These are phyloP conservation scores for Coracias cyanogaster DNA, from an alignment of 2,797 vertebrate species.

Conservation along the genomic window DNA sequence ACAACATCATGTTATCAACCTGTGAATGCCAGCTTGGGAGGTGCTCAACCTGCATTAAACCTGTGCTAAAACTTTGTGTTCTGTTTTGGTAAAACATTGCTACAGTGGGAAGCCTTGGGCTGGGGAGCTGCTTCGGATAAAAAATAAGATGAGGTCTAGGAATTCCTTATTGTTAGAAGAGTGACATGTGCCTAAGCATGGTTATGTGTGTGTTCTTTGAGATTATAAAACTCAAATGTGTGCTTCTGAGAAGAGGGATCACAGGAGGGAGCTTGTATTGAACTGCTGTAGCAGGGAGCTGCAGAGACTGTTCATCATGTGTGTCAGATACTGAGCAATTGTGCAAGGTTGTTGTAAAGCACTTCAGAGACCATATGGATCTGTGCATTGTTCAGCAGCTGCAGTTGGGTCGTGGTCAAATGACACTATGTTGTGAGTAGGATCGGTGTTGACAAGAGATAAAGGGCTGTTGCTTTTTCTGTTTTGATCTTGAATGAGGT, in stretches of 20 bases:
- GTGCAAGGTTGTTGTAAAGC: background rate
- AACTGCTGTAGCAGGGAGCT: background rate
- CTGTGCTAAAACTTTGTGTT: background rate
- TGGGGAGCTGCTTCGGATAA: background rate
- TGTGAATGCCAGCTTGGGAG: background rate
- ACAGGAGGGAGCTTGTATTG: background rate
- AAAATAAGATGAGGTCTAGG: background rate
- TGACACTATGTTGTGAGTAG: background rate
- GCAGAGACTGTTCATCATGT: background rate
- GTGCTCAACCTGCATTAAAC: background rate
- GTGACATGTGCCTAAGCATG: fast-evolving
- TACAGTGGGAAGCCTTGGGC: background rate
- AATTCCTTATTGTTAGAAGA: background rate
- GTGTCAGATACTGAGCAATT: background rate
- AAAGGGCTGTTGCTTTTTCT: background rate
- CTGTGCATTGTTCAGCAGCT: background rate
- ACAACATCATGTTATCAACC: background rate
- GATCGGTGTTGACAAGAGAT: background rate
- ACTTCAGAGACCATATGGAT: background rate
- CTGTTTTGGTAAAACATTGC: fast-evolving
- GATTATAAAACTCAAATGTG: background rate
- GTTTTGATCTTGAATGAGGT: background rate
- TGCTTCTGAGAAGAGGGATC: background rate
- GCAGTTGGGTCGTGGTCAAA: background rate
- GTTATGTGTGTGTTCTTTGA: background rate